Percentiles rank a stretch among this genome's conserved stretches.
phyloP scores from a whole-genome alignment of 2,113 vertebrate genomes.

The Percina caprodes region DNA sequence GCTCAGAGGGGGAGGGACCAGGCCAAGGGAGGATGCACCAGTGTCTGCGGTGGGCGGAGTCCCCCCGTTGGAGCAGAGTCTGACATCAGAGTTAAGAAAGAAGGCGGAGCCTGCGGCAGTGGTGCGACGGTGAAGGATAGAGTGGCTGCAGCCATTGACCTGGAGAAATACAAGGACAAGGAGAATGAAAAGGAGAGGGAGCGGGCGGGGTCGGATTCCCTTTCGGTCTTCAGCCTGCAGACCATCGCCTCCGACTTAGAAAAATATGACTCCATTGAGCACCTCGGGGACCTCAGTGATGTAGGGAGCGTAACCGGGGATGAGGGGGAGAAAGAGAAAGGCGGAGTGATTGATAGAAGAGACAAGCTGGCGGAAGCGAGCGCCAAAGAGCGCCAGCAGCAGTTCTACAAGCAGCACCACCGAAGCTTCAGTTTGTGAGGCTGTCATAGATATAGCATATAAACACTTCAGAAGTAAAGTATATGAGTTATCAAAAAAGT shows the following conservation, averaged over 20 bases:
- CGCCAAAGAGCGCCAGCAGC: conserved; percentile 71
- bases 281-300: conserved; percentile 86
- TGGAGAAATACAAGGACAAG: conserved; percentile 77
- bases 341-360: conserved; percentile 20
- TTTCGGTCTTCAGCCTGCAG: conserved; percentile 91
- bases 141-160: conserved; percentile 66
- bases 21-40: conserved; percentile 52
- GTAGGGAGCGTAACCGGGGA: conserved; percentile 77
- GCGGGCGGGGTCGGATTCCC: conserved; percentile 82
- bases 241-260: conserved; percentile 94
- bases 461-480: conserved; percentile 31
- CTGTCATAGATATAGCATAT: not conserved
- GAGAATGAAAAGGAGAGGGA: conserved; percentile 72
- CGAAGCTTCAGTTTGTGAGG: conserved; percentile 89
- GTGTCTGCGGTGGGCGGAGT: conserved; percentile 77
- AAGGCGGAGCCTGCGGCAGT: conserved; percentile 68
- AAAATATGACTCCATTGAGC: conserved; percentile 94
- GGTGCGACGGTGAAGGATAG: conserved; percentile 27
- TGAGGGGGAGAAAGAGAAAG: conserved; percentile 65
- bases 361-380: conserved; percentile 51
- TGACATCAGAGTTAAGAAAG: conserved; percentile 49
- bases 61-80: conserved; percentile 83
- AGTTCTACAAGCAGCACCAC: conserved; percentile 86
- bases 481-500: conserved; percentile 5
- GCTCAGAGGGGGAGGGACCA: conserved; percentile 83